Evolutionary conservation across 35 echinoderm and acorn worm species (phyloP).

Genomic region (Patiria miniata): DNA sequence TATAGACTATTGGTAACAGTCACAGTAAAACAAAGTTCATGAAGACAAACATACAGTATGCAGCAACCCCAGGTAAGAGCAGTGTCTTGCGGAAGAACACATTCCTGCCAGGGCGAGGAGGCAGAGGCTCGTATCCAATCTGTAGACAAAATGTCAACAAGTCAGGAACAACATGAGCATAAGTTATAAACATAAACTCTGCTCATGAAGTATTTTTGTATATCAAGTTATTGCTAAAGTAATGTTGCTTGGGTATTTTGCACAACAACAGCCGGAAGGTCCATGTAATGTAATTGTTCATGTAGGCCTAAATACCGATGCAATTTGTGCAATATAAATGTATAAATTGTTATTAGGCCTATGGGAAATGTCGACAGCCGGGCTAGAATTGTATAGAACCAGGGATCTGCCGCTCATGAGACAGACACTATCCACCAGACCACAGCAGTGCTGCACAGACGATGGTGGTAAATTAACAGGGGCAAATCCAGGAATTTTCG

Average conservation of each 20-base stretch:
- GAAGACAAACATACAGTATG: conserved; percentile 72
- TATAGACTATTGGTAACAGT: neutral
- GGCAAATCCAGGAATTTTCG: too few relatives aligned
- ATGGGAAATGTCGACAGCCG: too few relatives aligned
- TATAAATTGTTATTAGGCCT: too few relatives aligned
- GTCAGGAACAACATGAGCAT: neutral
- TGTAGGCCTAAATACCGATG: too few relatives aligned
- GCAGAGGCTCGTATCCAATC: conserved; percentile 93
- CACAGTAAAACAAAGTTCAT: neutral
- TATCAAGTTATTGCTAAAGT: neutral
- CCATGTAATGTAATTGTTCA: too few relatives aligned
- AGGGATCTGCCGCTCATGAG: too few relatives aligned
- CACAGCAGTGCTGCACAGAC: too few relatives aligned
- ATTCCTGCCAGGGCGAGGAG: conserved; percentile 72
- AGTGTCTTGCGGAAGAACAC: conserved; percentile 75
- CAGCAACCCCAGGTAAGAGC: conserved; percentile 80
- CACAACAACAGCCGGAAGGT: neutral
- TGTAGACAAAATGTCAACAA: conserved; percentile 33
- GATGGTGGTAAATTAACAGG: too few relatives aligned
- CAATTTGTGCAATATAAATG: too few relatives aligned
- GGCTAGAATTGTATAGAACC: too few relatives aligned
- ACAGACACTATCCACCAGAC: too few relatives aligned
- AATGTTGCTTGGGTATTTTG: neutral
- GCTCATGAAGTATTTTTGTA: neutral
- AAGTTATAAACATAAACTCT: neutral